Base-by-base conservation (phyloP, 2,888 invertebrate species). In the Sericinus montela region DNA sequence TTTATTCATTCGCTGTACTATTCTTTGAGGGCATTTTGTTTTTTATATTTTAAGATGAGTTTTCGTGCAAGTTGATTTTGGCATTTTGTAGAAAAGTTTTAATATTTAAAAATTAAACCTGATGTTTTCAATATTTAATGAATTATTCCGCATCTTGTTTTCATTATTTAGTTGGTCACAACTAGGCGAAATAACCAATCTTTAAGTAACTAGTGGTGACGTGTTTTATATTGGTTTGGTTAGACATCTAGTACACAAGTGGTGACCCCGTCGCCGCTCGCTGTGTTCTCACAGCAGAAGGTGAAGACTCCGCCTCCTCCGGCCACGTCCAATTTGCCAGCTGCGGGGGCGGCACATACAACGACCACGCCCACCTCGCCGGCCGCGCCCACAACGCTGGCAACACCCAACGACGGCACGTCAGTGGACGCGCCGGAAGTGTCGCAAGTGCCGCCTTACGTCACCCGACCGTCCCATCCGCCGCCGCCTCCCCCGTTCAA, bases 151-250 rank as follows among this genome's bases (percentile, higher is more conserved):
- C 1, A 19, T 19, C n/a, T 40, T 29, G 13, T 34, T 63, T 23
- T 34, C 36, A 11, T 45, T 32, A 45, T 50, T 30, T 13, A 37
- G 48, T 45, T 42, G 58, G 59, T 53, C 23, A 62, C 61, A 55
- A 59, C 56, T 64, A 62, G 65, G 65, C 59, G 66, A 56, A 67
- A 65, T 73, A 67, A 63, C 61, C 61, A 57, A 58, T 69, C 8
- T 10, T 30, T 32, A 8, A 5, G 11, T 32, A 32, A 32, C 65
- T 58, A 59, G 56, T 58, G 66, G 69, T 72, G 63, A 65, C 72
- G 80, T 82, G 75, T 69, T 80, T 75, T 75, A 57, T 82, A 72
- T 85, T 86, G 85, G 80, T 84, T 83, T 86, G 82, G 86, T 80
- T 79, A 86, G 86, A 74, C 80, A 77, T 78, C 77, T 80, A 82